Percentiles rank a stretch among this genome's conserved stretches.
Conservation (phyloP, 2,113 vertebrate genomes). For the Calyptommatus sinebrachiatus region DNA sequence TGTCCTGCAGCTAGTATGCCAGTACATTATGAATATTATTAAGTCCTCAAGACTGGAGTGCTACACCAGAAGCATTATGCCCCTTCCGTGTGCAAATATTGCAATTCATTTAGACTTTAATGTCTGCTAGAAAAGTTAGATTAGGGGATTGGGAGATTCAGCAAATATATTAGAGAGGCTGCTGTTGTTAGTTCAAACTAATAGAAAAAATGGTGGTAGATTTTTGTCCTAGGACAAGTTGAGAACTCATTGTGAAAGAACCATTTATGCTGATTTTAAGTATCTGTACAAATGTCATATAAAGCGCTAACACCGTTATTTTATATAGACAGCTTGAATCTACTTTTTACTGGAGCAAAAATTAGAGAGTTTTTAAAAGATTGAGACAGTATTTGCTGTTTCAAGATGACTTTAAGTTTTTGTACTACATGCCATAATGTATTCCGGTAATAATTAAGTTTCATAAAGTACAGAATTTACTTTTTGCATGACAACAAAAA, state of each 20-base stretch:
- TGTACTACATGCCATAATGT: neutral
- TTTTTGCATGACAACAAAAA: neutral
- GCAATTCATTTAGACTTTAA: neutral
- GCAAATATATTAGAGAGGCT: neutral
- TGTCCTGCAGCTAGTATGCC: too few species aligned
- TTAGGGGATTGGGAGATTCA: too few species aligned
- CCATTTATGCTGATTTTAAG: neutral
- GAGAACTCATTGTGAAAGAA: neutral
- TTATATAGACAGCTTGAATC: neutral
- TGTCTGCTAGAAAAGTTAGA: neutral
- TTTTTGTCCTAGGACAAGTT: neutral
- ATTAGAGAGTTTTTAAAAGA: neutral
- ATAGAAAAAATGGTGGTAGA: neutral
- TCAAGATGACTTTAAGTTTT: neutral
- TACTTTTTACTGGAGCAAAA: neutral
- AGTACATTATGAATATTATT: too few species aligned
- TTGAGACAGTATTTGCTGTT: neutral
- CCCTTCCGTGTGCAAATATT: too few species aligned
- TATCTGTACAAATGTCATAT: neutral
- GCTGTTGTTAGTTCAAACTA: neutral
- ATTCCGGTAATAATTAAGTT: neutral
- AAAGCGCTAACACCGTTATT: neutral
- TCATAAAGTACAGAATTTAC: slow-evolving; percentile 12
- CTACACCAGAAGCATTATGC: too few species aligned
- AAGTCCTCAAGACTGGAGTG: too few species aligned